Base-by-base conservation (phyloP, 2,797 vertebrate species). In the Peromyscus melanophrys region DNA sequence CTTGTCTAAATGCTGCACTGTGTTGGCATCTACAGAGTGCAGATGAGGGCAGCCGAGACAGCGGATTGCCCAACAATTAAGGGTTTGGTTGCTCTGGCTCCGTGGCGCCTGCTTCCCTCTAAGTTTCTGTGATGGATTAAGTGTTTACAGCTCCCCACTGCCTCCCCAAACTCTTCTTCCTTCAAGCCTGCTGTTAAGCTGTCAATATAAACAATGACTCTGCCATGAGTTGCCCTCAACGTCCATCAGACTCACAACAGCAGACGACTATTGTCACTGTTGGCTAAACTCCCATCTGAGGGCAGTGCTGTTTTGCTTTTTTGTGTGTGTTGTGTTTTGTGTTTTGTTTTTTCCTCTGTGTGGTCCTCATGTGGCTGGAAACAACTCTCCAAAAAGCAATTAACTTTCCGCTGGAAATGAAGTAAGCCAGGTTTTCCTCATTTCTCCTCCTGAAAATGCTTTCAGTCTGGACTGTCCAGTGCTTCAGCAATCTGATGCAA, bases 181-280 rank as follows among this genome's bases (percentile, higher is more conserved):
- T 95, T 95, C 92, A 25, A 80, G 92, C 97, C 96, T 89, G 96
- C 96, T 96, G 97, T 76, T 83, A 78, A 94, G 97, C 97, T 97
- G 97, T 97, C 97, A 96, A 23, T 0, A 0, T 40, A 71, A 82
- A 98, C 98, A 97, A 97, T 89, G 94, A 76, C 37, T 23, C 94
- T 46, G 82, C 90, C 96, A 83, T 0, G 92, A 96, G 97, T 12
- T 9, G 85, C 96, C 97, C 95, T 95, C 81, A 0, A 0, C 0
- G 94, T 89, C 98, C 95, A n/a, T 97, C 97, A 97, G 90, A 34
- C 96, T 77, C 86, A 82, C 82, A 57, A 12, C 82, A 85, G 96
- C 96, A 89, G 95, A 76, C 80, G 5, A 82, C 84, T n/a, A 29
- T 93, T 93, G 97, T 95, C 97, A 27, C 90, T 19, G 25, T 75